Evolutionary conservation across 2,797 vertebrate genomes (phyloP).

Genomic region (Halcyon chelicuti): DNA sequence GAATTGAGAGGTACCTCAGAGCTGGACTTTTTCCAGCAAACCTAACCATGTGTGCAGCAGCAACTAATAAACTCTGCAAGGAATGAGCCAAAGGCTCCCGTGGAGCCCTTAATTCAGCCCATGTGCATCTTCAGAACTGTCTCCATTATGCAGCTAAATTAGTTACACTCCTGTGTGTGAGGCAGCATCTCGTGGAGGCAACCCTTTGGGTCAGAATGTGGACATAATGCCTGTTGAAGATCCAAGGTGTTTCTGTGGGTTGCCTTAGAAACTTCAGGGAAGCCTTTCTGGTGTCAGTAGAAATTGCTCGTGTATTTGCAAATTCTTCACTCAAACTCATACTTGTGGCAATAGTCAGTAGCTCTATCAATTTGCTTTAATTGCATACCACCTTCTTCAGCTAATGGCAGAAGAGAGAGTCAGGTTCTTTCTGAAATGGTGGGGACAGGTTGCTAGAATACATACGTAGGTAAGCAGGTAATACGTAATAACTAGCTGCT

Average conservation of each 20-base stretch:
- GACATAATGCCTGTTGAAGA: neutral
- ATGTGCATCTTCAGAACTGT: constrained; percentile 56
- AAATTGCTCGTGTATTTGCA: constrained; percentile 48
- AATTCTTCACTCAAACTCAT: constrained; percentile 10
- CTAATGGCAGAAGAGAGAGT: neutral
- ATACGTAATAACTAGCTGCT: neutral
- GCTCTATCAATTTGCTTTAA: neutral
- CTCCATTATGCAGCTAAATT: constrained; percentile 24
- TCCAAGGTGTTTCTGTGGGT: neutral
- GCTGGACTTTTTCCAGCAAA: constrained; percentile 56
- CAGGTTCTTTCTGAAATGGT: neutral
- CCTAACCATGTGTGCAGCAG: constrained; percentile 56
- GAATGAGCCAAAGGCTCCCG: constrained; percentile 23
- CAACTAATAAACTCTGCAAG: constrained; percentile 56
- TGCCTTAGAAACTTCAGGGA: neutral
- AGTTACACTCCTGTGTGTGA: neutral
- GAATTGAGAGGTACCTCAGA: constrained; percentile 47
- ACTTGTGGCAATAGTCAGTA: neutral
- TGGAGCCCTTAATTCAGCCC: constrained; percentile 55
- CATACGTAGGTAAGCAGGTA: rapidly evolving
- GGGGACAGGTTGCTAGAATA: neutral
- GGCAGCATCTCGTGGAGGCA: neutral
- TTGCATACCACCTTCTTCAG: neutral
- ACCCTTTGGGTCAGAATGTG: neutral
- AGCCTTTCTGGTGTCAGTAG: constrained; percentile 24